These are phyloP conservation scores for Apodemia mormo DNA, from an alignment of 2,888 invertebrate genomes.

Conservation along the genomic window DNA sequence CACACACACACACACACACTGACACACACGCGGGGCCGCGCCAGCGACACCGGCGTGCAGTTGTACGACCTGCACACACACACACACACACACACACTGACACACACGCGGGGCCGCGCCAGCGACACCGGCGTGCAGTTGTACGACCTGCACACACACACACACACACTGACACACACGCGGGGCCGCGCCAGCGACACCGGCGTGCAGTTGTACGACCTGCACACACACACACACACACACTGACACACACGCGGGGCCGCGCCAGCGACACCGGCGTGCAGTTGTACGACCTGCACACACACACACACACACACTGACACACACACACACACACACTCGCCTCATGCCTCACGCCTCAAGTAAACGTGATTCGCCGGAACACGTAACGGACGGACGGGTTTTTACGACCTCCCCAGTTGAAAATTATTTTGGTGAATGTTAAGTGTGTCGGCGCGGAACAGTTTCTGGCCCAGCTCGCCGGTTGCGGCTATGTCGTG, in stretches of 20 bases:
- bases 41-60: conserved; percentile 97
- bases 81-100: too few species aligned
- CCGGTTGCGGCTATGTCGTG: too few species aligned
- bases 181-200: conserved; percentile 92
- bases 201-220: conserved; percentile 97
- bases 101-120: conserved; percentile 90
- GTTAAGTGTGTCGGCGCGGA: too few species aligned
- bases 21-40: conserved; percentile 91
- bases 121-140: conserved; percentile 98
- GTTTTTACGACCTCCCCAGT: too few species aligned
- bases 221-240: neutral
- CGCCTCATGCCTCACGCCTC: too few species aligned
- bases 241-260: too few species aligned
- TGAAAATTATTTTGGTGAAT: too few species aligned
- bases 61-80: conserved; percentile 86
- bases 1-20: neutral
- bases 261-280: conserved; percentile 96
- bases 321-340: too few species aligned
- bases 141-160: conserved; percentile 81
- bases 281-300: conserved; percentile 91
- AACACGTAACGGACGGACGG: too few species aligned
- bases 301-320: neutral
- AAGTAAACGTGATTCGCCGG: too few species aligned
- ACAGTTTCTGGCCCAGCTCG: too few species aligned
- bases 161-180: too few species aligned